phyloP scores from a whole-genome alignment of 2,797 vertebrate species.

The Ammospiza maritima region DNA sequence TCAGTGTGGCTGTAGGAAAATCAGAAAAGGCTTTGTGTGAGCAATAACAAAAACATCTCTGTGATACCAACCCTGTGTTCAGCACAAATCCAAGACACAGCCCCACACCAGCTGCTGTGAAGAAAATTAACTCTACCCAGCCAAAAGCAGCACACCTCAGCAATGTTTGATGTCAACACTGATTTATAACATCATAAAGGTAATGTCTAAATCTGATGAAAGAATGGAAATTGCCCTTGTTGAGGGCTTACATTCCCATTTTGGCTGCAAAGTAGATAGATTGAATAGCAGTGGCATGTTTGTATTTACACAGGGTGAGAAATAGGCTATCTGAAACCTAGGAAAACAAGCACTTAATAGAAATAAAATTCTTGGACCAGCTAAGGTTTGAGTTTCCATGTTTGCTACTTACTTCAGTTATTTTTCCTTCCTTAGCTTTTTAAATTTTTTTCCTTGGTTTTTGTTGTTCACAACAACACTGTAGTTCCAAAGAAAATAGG shows the following conservation, averaged over 20 bases:
- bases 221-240: background rate
- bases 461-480: background rate
- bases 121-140: background rate
- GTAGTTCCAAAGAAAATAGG: background rate
- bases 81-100: background rate
- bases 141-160: background rate
- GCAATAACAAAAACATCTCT: background rate
- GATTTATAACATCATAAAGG: background rate
- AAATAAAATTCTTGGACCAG: background rate
- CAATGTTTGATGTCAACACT: background rate
- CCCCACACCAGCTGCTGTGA: background rate
- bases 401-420: background rate
- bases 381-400: background rate
- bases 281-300: background rate
- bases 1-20: background rate
- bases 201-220: background rate
- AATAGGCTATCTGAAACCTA: background rate
- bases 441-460: accelerated
- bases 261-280: background rate
- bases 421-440: background rate
- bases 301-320: background rate
- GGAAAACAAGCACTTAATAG: background rate
- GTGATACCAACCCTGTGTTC: background rate
- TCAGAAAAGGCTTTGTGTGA: background rate
- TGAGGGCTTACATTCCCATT: background rate